Evolutionary conservation across 2,797 vertebrate genomes (phyloP).

Genomic region (Phrynocephalus guinanensis): DNA sequence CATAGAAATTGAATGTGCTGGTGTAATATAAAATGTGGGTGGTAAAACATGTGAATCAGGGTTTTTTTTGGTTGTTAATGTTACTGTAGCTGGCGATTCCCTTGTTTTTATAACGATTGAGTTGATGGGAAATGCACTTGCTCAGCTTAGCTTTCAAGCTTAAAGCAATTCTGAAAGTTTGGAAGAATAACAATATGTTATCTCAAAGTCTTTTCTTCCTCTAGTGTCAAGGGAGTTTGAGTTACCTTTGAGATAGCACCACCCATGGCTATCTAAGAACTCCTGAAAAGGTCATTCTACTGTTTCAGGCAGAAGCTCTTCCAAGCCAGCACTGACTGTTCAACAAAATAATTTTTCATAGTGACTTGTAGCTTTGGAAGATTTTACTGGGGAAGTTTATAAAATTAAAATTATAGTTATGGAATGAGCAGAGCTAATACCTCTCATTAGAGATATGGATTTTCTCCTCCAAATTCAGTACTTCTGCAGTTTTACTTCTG

Average conservation of each 20-base stretch:
- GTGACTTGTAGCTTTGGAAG: background rate
- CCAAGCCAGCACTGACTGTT: background rate
- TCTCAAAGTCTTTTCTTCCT: background rate
- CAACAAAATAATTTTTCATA: background rate
- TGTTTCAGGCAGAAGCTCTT: background rate
- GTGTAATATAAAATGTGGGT: conserved; percentile 47
- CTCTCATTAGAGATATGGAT: background rate
- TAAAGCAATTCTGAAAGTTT: conserved; percentile 19
- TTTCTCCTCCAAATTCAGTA: background rate
- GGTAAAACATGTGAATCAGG: conserved; percentile 51
- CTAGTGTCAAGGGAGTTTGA: background rate
- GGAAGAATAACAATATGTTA: conserved; percentile 26
- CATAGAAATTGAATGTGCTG: background rate
- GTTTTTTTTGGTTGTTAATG: conserved; percentile 52
- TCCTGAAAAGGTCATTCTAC: background rate
- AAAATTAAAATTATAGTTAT: background rate
- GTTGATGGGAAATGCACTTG: conserved; percentile 55
- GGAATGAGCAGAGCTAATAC: background rate
- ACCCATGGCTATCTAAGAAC: background rate
- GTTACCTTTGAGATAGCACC: background rate
- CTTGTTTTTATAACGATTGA: conserved; percentile 57
- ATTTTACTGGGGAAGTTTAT: background rate
- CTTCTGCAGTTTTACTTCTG: background rate
- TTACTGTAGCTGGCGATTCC: conserved; percentile 48
- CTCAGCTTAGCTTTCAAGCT: conserved; percentile 41